Base-by-base conservation (phyloP, 2,113 vertebrate genomes). In the Percina caprodes region DNA sequence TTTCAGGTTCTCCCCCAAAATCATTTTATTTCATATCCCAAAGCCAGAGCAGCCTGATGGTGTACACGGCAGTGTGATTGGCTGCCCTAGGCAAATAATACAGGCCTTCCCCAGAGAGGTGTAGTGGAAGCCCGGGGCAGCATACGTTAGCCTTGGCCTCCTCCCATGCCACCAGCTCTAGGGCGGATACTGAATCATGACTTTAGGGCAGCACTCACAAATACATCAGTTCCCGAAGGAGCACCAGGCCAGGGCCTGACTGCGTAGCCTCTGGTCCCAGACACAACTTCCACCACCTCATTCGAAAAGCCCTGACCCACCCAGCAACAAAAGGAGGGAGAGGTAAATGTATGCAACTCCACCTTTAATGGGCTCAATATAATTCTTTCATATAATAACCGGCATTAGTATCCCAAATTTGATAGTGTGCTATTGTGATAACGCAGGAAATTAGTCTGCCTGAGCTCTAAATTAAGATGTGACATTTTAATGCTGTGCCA, bases 141-240 rank as follows among this genome's bases (percentile, higher is more conserved):
- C 54, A 80, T 77, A 86, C 73, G 62, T 89, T 84, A 77, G 69
- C 71, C 77, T 74, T 6, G 65, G 76, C 82, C 84, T 86, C 82
- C 60, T 82, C 90, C 85, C 83, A 66, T 72, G 77, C 63, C 78
- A 60, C 77, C 68, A 81, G 81, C 79, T 83, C 72, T 35, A 56
- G 81, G 77, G 73, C 62, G 62, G 55, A 14, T 59, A 35, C 76
- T 91, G 84, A 86, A 91, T 92, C 79, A 89, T 84, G 74, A 85
- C 86, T 80, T 15, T 23, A 85, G 87, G 92, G 89, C 90, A 77
- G 61, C 75, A 14, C 82, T 85, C 90, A 89, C 88, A 89, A 92
- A 93, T 80, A 82, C 49, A 88, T 56, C 46, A 67, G 69, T 35
- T 89, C 88, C 90, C 88, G 11, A 45, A 74, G 83, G 90, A 92